Evolutionary conservation across 2,888 invertebrate genomes (phyloP).

Genomic region (Drosophila pseudotalamancana): DNA sequence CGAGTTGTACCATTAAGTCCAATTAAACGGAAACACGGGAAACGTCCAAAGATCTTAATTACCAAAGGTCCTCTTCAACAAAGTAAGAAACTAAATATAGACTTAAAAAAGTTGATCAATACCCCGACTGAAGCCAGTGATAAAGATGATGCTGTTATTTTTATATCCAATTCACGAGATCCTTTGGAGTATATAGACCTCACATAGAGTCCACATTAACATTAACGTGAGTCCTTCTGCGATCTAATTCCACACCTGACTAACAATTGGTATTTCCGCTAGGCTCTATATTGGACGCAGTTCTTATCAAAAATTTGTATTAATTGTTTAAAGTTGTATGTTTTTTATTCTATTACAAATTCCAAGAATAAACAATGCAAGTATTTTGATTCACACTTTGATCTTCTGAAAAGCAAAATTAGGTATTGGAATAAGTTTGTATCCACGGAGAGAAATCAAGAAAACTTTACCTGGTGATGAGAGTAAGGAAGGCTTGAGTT

Average conservation of each 20-base stretch:
- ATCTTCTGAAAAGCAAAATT: too few relatives aligned
- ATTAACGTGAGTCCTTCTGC: not conserved
- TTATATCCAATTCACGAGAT: not conserved
- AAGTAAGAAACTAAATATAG: not conserved
- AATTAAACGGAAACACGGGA: not conserved
- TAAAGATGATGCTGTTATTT: not conserved
- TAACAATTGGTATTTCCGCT: not conserved
- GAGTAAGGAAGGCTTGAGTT: too few relatives aligned
- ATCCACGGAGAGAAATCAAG: too few relatives aligned
- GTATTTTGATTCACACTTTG: too few relatives aligned
- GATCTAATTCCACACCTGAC: not conserved
- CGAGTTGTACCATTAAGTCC: conserved; percentile 1
- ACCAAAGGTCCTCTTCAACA: not conserved
- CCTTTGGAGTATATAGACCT: not conserved
- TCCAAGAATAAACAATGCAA: too few relatives aligned
- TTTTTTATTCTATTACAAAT: too few relatives aligned
- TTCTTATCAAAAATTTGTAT: too few relatives aligned
- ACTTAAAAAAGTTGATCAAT: not conserved
- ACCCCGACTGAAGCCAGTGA: not conserved
- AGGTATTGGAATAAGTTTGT: too few relatives aligned
- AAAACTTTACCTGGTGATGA: too few relatives aligned
- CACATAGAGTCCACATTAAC: not conserved
- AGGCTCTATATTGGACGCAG: too few relatives aligned
- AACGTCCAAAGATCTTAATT: not conserved
- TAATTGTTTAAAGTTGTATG: too few relatives aligned